A percentile compares a stretch with the other conserved stretches of the same genome.
These are phyloP conservation scores for Calliphora vicina DNA, from an alignment of 1,140 invertebrate genomes.

Conservation along the genomic window DNA sequence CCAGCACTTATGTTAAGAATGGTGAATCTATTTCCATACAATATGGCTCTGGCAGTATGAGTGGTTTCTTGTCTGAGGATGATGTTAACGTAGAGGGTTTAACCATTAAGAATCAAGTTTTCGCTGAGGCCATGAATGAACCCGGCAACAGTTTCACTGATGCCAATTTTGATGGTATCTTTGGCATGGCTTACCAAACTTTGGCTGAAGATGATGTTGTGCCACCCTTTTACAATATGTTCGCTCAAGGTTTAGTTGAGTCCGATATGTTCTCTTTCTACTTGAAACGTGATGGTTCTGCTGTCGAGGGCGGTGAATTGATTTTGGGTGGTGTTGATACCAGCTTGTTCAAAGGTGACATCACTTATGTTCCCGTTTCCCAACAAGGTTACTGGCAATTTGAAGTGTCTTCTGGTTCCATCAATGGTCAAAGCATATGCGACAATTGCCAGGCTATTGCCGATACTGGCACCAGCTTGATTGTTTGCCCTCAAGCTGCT, in stretches of 20 bases:
- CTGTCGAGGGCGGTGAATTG: conserved; percentile 48
- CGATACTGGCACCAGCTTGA: conserved; percentile 79
- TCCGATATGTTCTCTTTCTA: conserved; percentile 95
- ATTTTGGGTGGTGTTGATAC: conserved; percentile 57
- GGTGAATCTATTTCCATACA: conserved; percentile 90
- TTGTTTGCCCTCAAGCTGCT: conserved; percentile 69
- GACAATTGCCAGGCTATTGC: conserved; percentile 72
- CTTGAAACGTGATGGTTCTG: conserved; percentile 70
- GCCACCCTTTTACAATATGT: conserved; percentile 95
- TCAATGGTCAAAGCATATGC: conserved; percentile 57
- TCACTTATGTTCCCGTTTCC: conserved; percentile 58
- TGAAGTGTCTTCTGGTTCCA: conserved; percentile 47
- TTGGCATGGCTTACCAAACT: conserved; percentile 87
- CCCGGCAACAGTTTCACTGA: conserved; percentile 88
- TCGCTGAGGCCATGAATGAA: conserved; percentile 94
- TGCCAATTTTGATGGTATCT: conserved; percentile 96
- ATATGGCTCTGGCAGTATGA: conserved; percentile 95
- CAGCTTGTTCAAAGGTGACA: conserved; percentile 43
- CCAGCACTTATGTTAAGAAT: conserved; percentile 84
- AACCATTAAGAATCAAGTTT: conserved; percentile 83
- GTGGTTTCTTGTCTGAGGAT: conserved; percentile 93
- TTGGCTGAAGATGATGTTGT: conserved; percentile 90
- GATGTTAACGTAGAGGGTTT: conserved; percentile 74
- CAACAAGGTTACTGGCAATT: conserved; percentile 62
- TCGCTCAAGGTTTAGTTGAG: conserved; percentile 82